Base-by-base conservation (phyloP, 2,797 vertebrate genomes). In the Chelon auratus region DNA sequence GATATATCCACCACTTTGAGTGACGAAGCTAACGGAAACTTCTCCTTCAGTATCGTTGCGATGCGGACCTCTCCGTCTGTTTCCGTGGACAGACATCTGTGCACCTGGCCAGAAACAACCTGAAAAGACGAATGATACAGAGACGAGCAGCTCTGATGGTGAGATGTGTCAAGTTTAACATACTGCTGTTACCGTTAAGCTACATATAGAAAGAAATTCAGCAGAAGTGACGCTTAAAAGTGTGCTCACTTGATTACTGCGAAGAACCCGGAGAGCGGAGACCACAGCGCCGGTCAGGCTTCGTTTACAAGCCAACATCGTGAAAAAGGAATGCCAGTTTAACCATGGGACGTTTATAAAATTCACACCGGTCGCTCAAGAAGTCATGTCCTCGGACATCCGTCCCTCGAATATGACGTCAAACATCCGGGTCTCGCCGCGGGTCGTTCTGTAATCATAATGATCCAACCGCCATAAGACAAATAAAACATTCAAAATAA, bases 1-100 rank as follows among this genome's bases (percentile, higher is more conserved):
- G 97, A 98, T 62, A 98, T 97, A 70, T 97, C 97, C 45, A 95
- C 94, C 22, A 97, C 97, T 82, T 92, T 94, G 30, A 98, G 94
- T n/a, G 92, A 88, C 0, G 95, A 90, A 0, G 97, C 97, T 1
- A 33, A 81, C 0, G 97, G 97, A 55, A 98, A 98, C 57, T 94
- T 96, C 65, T 96, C 93, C 80, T 92, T 93, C 55, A 98, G 92
- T 13, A 96, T 63, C 0, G 83, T 78, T 0, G 80, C 77, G 66
- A 98, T 95, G 56, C 84, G 94, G 37, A 85, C 74, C 81, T 97
- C 97, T 65, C 96, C 96, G 1, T 95, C 93, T 0, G 95, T 95
- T 33, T 90, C 89, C 0, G 95, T 92, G 36, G 93, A 84, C 62
- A 95, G 71, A 53, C 82, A 78, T 24, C 95, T 92, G 30, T 69